Percentiles rank a stretch among this genome's conserved stretches.
phyloP scores from a whole-genome alignment of 2,888 invertebrate genomes.

The Alcis repandata region DNA sequence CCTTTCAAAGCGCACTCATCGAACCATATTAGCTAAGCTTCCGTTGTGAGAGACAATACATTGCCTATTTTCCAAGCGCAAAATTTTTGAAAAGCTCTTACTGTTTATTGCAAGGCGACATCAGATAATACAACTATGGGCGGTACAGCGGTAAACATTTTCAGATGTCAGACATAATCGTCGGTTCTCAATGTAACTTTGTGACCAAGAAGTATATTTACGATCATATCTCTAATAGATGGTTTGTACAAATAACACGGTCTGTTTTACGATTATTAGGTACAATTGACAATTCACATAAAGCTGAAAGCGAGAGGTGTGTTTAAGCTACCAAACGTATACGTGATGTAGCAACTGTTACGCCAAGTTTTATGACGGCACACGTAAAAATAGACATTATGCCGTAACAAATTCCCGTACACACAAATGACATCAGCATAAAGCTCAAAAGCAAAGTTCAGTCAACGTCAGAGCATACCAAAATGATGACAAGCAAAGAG shows the following conservation, averaged over 20 bases:
- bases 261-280: slow-evolving; percentile 34
- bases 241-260: slow-evolving; percentile 8
- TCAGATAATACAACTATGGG: slow-evolving; percentile 30
- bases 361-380: slow-evolving; percentile 45
- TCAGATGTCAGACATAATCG: slow-evolving; percentile 11
- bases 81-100: slow-evolving; percentile 3
- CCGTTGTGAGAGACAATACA: not conserved
- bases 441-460: slow-evolving; percentile 53
- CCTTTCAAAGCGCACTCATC: not conserved
- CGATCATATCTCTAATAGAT: slow-evolving; percentile 1
- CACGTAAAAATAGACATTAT: slow-evolving; percentile 42
- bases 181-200: slow-evolving; percentile 18
- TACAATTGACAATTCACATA: slow-evolving; percentile 42
- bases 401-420: slow-evolving; percentile 47
- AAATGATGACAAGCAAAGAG: slow-evolving; percentile 63
- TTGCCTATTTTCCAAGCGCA: not conserved
- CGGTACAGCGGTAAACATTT: slow-evolving; percentile 8
- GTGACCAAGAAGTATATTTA: slow-evolving; percentile 5
- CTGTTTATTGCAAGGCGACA: slow-evolving; percentile 20
- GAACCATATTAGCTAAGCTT: not conserved
- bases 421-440: slow-evolving; percentile 72
- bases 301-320: slow-evolving; percentile 28
- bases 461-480: slow-evolving; percentile 68
- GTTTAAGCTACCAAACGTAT: slow-evolving; percentile 15
- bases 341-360: slow-evolving; percentile 38